Percentiles rank a stretch among this genome's conserved stretches.
These are phyloP conservation scores for Larimichthys crocea DNA, from an alignment of 2,113 vertebrate species.

Conservation along the genomic window DNA sequence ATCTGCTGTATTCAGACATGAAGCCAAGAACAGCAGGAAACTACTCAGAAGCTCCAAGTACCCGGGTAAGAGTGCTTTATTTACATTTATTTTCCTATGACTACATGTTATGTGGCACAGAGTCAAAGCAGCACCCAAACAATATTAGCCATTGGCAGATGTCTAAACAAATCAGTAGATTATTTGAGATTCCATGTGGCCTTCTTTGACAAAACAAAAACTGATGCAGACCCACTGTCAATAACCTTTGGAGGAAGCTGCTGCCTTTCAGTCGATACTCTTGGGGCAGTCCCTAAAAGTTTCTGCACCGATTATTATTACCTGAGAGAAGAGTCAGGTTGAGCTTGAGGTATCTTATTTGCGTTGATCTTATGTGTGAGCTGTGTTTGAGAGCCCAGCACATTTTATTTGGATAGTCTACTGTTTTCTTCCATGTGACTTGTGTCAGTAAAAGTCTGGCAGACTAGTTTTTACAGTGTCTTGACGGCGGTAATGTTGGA, in stretches of 20 bases:
- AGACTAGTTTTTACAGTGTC: neutral
- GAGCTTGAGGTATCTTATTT: slow-evolving; percentile 3
- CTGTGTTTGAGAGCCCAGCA: slow-evolving; percentile 9
- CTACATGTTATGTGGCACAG: neutral
- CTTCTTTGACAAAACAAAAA: neutral
- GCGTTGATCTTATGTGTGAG: neutral
- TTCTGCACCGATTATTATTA: neutral
- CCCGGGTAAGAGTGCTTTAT: slow-evolving; percentile 50
- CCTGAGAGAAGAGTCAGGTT: neutral
- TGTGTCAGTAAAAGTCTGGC: neutral
- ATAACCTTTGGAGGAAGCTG: neutral
- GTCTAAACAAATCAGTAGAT: neutral
- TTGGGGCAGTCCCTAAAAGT: too few relatives aligned
- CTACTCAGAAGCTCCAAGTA: slow-evolving; percentile 44
- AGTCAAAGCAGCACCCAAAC: neutral
- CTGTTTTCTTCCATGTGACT: slow-evolving; percentile 16
- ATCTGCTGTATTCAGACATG: slow-evolving; percentile 16
- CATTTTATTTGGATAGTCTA: slow-evolving; percentile 30
- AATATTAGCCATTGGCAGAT: neutral
- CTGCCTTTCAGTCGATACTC: neutral
- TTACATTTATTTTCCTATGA: neutral
- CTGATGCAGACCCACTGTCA: neutral
- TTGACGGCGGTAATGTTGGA: neutral
- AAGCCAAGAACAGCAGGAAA: slow-evolving; percentile 20
- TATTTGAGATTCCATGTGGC: neutral